Percentiles rank a stretch among this genome's conserved stretches.
phyloP scores from a whole-genome alignment of 2,888 invertebrate genomes.

The Ormyrus thymus region DNA sequence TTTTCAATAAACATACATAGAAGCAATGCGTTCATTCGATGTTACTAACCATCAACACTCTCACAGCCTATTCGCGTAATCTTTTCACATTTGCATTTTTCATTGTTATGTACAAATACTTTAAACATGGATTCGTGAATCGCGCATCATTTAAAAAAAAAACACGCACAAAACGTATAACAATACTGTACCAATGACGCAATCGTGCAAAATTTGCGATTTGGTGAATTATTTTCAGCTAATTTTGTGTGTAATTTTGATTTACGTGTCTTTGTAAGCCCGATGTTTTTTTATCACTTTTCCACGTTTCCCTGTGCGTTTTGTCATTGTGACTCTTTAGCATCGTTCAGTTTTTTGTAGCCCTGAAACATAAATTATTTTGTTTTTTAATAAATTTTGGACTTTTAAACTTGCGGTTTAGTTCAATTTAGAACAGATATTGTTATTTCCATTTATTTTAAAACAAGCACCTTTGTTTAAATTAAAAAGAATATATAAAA shows the following conservation, averaged over 20 bases:
- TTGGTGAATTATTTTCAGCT: slow-evolving; percentile 1
- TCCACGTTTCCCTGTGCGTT: slow-evolving; percentile 40
- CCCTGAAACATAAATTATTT: slow-evolving; percentile 63
- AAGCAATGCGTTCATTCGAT: slow-evolving; percentile 12
- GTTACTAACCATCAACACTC: slow-evolving; percentile 28
- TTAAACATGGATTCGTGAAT: slow-evolving; percentile 48
- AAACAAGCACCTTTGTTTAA: neutral
- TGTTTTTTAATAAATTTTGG: too few species aligned
- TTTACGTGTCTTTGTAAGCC: slow-evolving; percentile 28
- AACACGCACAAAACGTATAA: slow-evolving; percentile 33
- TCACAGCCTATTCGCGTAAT: slow-evolving; percentile 60
- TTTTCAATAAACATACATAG: slow-evolving; percentile 11
- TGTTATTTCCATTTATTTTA: neutral
- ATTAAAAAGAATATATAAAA: neutral
- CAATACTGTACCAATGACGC: slow-evolving; percentile 28
- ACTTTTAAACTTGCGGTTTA: too few species aligned
- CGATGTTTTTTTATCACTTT: slow-evolving; percentile 30
- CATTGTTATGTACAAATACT: slow-evolving; percentile 58
- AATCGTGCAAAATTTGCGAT: slow-evolving; percentile 22
- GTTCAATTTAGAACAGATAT: slow-evolving; percentile 1
- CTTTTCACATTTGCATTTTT: slow-evolving; percentile 25
- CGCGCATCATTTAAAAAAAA: slow-evolving; percentile 6
- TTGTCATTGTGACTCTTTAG: slow-evolving; percentile 63
- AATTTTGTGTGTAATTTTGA: slow-evolving; percentile 16
- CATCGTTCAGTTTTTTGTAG: slow-evolving; percentile 67